Conservation (phyloP, 2,797 vertebrate genomes). For the Cynodonichthys magdalenae region DNA sequence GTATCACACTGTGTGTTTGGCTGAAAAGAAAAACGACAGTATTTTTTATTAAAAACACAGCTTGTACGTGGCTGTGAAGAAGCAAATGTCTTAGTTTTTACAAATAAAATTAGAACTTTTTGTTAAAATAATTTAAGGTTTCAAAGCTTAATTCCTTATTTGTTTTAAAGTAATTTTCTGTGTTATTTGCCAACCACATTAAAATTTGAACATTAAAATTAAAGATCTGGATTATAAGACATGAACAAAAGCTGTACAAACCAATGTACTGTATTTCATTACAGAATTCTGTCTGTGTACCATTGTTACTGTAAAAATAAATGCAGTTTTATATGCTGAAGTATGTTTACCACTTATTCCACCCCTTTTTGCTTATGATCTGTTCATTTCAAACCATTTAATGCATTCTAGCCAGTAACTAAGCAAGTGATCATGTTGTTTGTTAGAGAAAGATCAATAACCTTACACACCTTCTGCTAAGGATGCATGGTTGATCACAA, state of each 20-base stretch:
- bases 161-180: conserved; percentile 21
- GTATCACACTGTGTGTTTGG: conserved; percentile 30
- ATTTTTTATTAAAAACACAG: conserved; percentile 43
- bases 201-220: conserved; percentile 21
- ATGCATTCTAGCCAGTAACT: too few species aligned
- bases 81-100: conserved; percentile 23
- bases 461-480: too few species aligned
- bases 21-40: conserved; percentile 42
- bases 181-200: conserved; percentile 37
- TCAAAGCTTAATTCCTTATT: conserved; percentile 38
- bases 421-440: too few species aligned
- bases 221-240: conserved; percentile 31
- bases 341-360: neutral
- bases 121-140: conserved; percentile 38
- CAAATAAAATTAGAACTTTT: conserved; percentile 4
- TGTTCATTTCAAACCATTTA: too few species aligned
- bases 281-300: conserved; percentile 36
- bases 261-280: conserved; percentile 20
- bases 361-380: too few species aligned
- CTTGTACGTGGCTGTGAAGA: conserved; percentile 33
- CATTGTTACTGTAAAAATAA: conserved; percentile 65
- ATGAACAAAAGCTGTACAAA: conserved; percentile 51
- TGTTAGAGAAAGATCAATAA: too few species aligned
- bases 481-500: too few species aligned
- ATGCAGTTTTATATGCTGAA: conserved; percentile 36